Percentiles rank a stretch among this genome's conserved stretches.
Evolutionary conservation across 2,113 vertebrate genomes (phyloP).

Genomic region (Gavia stellata): DNA sequence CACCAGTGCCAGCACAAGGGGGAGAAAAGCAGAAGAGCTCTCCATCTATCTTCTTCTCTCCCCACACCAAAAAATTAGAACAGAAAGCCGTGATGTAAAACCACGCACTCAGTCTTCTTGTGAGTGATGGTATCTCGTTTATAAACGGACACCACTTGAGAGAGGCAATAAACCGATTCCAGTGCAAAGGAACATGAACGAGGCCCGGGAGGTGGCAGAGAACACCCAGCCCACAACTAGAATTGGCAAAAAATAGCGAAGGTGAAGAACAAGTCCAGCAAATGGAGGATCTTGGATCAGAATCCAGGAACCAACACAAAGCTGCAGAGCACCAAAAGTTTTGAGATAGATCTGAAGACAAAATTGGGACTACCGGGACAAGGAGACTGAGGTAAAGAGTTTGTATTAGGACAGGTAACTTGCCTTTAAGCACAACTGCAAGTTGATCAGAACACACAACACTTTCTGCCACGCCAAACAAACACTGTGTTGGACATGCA

Average conservation of each 20-base stretch:
- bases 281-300: not conserved
- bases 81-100: not conserved
- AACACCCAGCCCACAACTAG: not conserved
- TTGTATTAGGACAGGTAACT: not conserved
- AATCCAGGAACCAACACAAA: not conserved
- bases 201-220: not conserved
- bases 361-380: not conserved
- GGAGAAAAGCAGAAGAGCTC: not conserved
- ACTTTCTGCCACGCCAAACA: not conserved
- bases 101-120: not conserved
- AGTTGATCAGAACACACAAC: not conserved
- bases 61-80: not conserved
- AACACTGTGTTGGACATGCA: fast-evolving
- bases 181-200: not conserved
- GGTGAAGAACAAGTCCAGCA: not conserved
- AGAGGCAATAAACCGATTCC: not conserved
- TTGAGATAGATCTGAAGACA: not conserved
- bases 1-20: not conserved
- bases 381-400: not conserved
- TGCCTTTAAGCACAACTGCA: not conserved
- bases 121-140: not conserved
- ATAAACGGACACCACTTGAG: not conserved
- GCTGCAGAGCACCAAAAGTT: not conserved
- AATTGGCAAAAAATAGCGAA: not conserved
- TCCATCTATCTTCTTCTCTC: not conserved